Percentiles rank a stretch among this genome's conserved stretches.
Conservation (phyloP, 2,888 invertebrate genomes). For the Erebia ligea region DNA sequence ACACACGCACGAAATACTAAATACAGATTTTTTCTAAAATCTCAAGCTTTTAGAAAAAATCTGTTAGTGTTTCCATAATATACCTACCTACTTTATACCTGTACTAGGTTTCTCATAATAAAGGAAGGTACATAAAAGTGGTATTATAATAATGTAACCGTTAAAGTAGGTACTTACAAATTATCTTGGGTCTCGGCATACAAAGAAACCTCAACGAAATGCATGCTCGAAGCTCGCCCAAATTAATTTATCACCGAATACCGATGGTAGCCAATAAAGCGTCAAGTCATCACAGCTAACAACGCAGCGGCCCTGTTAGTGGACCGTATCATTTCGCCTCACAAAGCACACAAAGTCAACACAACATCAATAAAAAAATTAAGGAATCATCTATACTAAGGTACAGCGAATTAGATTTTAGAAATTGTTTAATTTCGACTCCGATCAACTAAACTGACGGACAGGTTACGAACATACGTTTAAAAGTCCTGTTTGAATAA, state of each 20-base stretch:
- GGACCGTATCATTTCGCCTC: constrained; percentile 49
- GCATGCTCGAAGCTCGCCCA: constrained; percentile 6
- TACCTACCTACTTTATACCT: too few species aligned
- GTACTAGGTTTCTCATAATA: neutral
- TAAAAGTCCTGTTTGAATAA: too few species aligned
- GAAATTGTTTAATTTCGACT: too few species aligned
- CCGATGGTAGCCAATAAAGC: constrained; percentile 55
- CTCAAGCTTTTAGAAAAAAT: too few species aligned
- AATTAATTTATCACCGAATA: constrained; percentile 37
- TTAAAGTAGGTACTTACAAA: constrained; percentile 8
- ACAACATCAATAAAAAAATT: neutral
- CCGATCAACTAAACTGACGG: too few species aligned
- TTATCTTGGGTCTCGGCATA: neutral
- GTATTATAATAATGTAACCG: constrained; percentile 1
- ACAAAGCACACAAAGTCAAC: constrained; percentile 24
- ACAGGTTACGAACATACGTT: too few species aligned
- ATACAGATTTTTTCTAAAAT: too few species aligned
- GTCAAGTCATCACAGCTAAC: constrained; percentile 73
- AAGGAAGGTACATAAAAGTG: neutral
- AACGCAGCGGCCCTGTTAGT: constrained; percentile 61
- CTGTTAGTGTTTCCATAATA: too few species aligned
- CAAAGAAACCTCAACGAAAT: neutral
- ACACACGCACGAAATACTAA: too few species aligned
- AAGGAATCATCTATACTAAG: too few species aligned
- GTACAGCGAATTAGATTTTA: too few species aligned